Conservation (phyloP, 2,113 vertebrate genomes). For the Pontoporia blainvillei region DNA sequence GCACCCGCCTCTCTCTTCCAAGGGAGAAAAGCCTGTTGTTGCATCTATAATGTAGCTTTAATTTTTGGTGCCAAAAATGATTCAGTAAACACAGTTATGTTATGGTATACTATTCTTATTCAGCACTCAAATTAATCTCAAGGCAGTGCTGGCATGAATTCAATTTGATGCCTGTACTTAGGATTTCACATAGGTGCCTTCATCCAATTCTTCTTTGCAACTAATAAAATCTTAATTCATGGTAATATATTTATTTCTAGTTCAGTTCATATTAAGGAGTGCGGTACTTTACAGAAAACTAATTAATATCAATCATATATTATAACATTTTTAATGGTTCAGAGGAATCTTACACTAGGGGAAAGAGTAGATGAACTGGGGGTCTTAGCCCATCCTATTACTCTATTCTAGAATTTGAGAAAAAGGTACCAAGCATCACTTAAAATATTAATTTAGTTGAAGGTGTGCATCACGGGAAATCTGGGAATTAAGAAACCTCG, state of each 20-base stretch:
- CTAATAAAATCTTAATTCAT: slow-evolving; percentile 84
- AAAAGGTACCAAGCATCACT: slow-evolving; percentile 40
- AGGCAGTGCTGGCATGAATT: slow-evolving; percentile 78
- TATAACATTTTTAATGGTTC: slow-evolving; percentile 70
- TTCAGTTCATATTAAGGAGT: slow-evolving; percentile 80
- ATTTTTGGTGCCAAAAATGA: slow-evolving; percentile 80
- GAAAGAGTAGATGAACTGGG: slow-evolving; percentile 63
- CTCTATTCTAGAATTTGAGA: slow-evolving; percentile 33
- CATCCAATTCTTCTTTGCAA: slow-evolving; percentile 75
- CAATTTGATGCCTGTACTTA: slow-evolving; percentile 76
- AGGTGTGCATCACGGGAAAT: background rate
- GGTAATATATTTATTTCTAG: slow-evolving; percentile 82
- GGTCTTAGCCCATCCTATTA: slow-evolving; percentile 47
- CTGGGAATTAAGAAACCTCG: slow-evolving; percentile 35
- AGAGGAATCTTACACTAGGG: slow-evolving; percentile 23
- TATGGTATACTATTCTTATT: slow-evolving; percentile 79
- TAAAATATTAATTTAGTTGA: slow-evolving; percentile 57
- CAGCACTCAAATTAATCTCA: slow-evolving; percentile 83
- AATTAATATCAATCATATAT: slow-evolving; percentile 84
- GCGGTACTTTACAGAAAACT: slow-evolving; percentile 77
- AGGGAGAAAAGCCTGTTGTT: slow-evolving; percentile 74
- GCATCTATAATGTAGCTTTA: slow-evolving; percentile 76
- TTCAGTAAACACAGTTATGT: slow-evolving; percentile 80
- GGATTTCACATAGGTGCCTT: slow-evolving; percentile 80
- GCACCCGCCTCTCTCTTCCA: slow-evolving; percentile 67